Conservation (phyloP, 2,888 invertebrate species). For the Ochropleura leucogaster region DNA sequence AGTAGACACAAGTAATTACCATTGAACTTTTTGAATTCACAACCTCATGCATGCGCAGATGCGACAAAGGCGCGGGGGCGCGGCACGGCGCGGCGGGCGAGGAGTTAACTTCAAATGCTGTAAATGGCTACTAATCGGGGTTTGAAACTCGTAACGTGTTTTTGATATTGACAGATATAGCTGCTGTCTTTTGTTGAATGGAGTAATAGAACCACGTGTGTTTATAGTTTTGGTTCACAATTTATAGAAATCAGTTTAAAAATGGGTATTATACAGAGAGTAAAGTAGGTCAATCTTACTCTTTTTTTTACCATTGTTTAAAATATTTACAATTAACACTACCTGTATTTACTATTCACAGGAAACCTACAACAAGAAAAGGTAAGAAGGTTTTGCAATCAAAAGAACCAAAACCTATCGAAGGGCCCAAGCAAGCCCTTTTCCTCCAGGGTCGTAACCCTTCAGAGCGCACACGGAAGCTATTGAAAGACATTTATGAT, state of each 20-base stretch:
- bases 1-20: no score
- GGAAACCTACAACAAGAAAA: slow-evolving; percentile 96
- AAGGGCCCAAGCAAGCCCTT: slow-evolving; percentile 95
- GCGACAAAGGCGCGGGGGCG: no score
- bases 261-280: slow-evolving; percentile 85
- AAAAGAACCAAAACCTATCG: slow-evolving; percentile 96
- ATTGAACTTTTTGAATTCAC: no score
- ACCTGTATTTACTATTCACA: slow-evolving; percentile 79
- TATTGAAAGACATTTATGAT: slow-evolving; percentile 96
- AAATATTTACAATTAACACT: background rate
- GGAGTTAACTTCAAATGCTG: background rate
- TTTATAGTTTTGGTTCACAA: slow-evolving; percentile 12
- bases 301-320: no score
- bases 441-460: slow-evolving; percentile 96
- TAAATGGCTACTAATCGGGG: no score
- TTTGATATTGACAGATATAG: background rate
- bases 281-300: slow-evolving; percentile 75
- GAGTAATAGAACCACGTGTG: slow-evolving; percentile 49
- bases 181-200: background rate
- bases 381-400: slow-evolving; percentile 96
- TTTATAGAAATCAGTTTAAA: slow-evolving; percentile 19
- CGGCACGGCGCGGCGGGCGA: no score
- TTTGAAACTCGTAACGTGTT: background rate
- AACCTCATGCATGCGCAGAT: no score
- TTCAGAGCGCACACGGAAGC: slow-evolving; percentile 92